Base-by-base conservation (phyloP, 2,888 invertebrate species). In the Mamestra brassicae region DNA sequence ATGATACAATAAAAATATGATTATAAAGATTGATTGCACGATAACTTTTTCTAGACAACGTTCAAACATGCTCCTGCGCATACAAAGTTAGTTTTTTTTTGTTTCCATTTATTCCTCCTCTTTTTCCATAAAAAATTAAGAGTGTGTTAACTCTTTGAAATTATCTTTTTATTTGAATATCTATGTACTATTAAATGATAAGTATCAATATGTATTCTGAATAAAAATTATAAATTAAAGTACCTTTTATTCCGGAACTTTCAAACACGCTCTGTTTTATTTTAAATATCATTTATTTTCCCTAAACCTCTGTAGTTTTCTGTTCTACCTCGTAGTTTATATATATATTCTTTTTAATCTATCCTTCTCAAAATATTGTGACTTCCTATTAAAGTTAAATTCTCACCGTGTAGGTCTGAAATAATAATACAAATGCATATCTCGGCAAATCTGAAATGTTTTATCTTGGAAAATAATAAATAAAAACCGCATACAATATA, bases 21-120 rank as follows among this genome's bases (percentile, higher is more conserved):
- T 78, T 80, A 57, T 45, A 70, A 63, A 77, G 76, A 86, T 85
- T 74, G 64, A 84, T 80, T 77, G 79, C 79, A 54, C 60, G 81
- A 86, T 83, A 85, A 71, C 60, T 80, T 83, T 75, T 73, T 77
- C 76, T 74, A 68, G 54, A 74, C 60, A 75, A 68, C 62, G 64
- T 55, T 74, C 47, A 84, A 74, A 62, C 70, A 67, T 81, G 80
- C 58, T 79, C 79, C 54, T 78, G 65, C 63, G 64, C 73, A 76
- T 61, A 63, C 73, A 67, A 50, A 58, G 76, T 75, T 36, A 34
- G 15, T 61, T 78, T 81, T 70, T 70, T 80, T 80, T 66, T 45
- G 4, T 47, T 42, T 2, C 0, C 15, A 10, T 58, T 61, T 74
- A 64, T 64, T 55, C 57, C 34, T 10, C 13, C 11, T 63, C 5